Evolutionary conservation across 2,113 vertebrate genomes (phyloP), one percentile per base, ranked within the genome.

Genomic region (Tupaia chinensis): DNA sequence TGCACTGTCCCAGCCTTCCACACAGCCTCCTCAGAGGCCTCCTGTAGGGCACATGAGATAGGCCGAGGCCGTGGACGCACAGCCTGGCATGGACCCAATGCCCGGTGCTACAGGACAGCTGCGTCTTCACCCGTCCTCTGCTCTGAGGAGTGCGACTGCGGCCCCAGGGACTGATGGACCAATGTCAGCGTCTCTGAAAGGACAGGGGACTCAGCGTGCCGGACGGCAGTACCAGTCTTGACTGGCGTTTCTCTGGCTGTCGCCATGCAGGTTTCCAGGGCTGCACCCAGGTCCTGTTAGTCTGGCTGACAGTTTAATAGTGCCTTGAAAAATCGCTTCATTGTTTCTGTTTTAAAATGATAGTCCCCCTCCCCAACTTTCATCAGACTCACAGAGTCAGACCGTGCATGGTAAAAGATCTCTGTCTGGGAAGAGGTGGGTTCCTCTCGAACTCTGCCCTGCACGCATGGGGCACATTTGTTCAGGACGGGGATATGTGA

Each of bases 121-220:
- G 29, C 16, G 27, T 22, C 19, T 70, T 58, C 63, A 25, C 25
- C 16, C 12, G 22, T 27, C 25, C 58, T 15, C 89, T 79, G 32
- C 15, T 27, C 16, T 70, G 7, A 22, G n/a, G 68, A 14, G 13
- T 4, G 0, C 20, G 29, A 32, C 44, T 1, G 53, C 0, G 5
- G 44, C 11, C 13, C 0, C 0, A 72, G 19, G n/a, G n/a, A 72
- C 9, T 3, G 66, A 27, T 0, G 1, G 72, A 8, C 9, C 1
- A 7, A 58, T 27, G 58, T 34, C 63, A 56, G 20, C 3, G 0
- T 5, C 29, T 68, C 84, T 4, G 16, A 23, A 53, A 12, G 61
- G 34, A 7, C 3, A 19, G 23, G 44, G n/a, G n/a, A 0, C 3
- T 2, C 5, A 7, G 76, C 3, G 0, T 1, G 0, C 11, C 0